Conservation (phyloP, 2,888 invertebrate species). For the Saturnia japonica region DNA sequence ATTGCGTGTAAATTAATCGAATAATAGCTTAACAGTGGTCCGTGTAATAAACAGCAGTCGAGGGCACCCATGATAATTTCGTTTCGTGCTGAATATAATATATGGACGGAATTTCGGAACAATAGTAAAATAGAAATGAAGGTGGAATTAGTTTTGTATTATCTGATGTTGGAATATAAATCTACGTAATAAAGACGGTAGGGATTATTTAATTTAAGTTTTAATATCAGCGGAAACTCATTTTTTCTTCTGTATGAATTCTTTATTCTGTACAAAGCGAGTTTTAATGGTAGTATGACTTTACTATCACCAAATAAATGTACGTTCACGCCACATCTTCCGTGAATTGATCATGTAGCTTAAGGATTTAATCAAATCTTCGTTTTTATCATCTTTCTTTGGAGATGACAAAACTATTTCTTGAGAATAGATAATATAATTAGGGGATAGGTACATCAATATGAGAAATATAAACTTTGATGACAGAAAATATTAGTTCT, state of each 20-base stretch:
- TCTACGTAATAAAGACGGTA: background rate
- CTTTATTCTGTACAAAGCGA: background rate
- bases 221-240: background rate
- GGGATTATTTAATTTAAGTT: background rate
- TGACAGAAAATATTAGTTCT: too few relatives aligned
- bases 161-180: conserved; percentile 10
- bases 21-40: conserved; percentile 13
- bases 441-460: too few relatives aligned
- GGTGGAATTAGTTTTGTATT: conserved; percentile 6
- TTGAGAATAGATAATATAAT: too few relatives aligned
- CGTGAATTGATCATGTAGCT: too few relatives aligned
- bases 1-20: conserved; percentile 8
- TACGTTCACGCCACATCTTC: too few relatives aligned
- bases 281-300: too few relatives aligned
- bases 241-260: background rate
- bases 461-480: too few relatives aligned
- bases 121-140: conserved; percentile 9
- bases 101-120: conserved; percentile 9
- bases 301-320: too few relatives aligned
- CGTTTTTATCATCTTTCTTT: too few relatives aligned
- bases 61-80: conserved; percentile 14
- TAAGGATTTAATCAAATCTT: too few relatives aligned
- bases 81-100: conserved; percentile 14
- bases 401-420: too few relatives aligned
- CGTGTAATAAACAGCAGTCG: conserved; percentile 13